Conservation (phyloP, 2,888 invertebrate species). For the Anarsia innoxiella region DNA sequence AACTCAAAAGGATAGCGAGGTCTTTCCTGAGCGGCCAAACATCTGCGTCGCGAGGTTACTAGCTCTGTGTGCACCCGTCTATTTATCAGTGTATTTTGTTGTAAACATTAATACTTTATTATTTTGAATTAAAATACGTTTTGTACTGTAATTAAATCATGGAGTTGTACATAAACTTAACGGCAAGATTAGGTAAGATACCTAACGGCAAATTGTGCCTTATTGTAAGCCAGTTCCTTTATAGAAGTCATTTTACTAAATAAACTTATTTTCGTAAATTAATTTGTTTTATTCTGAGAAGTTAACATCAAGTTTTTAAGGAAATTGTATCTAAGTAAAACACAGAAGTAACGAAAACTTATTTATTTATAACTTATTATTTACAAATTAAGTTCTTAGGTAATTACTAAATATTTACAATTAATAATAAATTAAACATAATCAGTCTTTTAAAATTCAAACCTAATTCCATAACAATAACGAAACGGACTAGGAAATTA, state of each 20-base stretch:
- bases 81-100: constrained; percentile 10
- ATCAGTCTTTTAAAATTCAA: no score
- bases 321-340: no score
- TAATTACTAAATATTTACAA: no score
- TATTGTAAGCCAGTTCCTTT: constrained; percentile 50
- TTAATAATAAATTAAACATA: no score
- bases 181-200: neutral
- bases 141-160: neutral
- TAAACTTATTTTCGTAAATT: constrained; percentile 47
- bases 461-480: no score
- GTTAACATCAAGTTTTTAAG: no score
- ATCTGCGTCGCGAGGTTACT: neutral
- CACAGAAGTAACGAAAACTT: no score
- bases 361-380: no score
- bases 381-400: no score
- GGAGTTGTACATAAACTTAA: neutral
- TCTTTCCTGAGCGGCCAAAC: no score
- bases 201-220: constrained; percentile 40
- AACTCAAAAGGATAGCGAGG: no score
- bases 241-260: constrained; percentile 55
- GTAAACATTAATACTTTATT: neutral
- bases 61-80: neutral
- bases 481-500: no score
- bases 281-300: constrained; percentile 23
- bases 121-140: neutral